Conservation (phyloP, 2,797 vertebrate species). For the Dicrostonyx torquatus region DNA sequence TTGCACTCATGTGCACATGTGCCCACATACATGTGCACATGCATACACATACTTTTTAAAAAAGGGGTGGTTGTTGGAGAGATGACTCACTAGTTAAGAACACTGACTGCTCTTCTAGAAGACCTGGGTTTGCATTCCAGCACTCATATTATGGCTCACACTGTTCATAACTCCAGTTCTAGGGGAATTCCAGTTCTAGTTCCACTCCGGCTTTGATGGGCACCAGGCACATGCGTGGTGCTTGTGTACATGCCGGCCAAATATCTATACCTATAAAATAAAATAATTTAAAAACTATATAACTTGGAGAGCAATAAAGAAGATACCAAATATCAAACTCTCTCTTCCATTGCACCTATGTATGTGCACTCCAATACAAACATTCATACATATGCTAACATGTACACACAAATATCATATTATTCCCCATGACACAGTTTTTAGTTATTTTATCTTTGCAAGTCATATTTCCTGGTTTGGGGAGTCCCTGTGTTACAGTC, state of each 20-base stretch:
- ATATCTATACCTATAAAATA: not conserved
- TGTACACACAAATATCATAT: not conserved
- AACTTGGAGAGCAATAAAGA: not conserved
- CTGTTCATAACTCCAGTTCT: not conserved
- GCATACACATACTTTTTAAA: not conserved
- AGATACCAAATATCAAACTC: not conserved
- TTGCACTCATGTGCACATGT: not conserved
- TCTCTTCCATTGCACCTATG: not conserved
- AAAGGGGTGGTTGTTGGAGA: not conserved
- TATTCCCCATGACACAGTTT: not conserved
- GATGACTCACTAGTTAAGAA: not conserved
- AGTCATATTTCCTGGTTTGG: not conserved
- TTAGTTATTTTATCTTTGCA: not conserved
- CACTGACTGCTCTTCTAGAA: not conserved
- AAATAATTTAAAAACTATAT: not conserved
- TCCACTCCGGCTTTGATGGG: not conserved
- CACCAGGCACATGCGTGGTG: not conserved
- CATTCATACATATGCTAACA: not conserved
- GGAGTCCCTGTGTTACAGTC: not conserved
- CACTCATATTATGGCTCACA: not conserved
- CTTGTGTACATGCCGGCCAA: not conserved
- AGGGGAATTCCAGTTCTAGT: not conserved
- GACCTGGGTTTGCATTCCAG: not conserved
- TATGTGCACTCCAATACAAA: not conserved
- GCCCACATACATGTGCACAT: not conserved